Evolutionary conservation across 1,140 invertebrate genomes (phyloP).

Genomic region (Andricus grossulariae): DNA sequence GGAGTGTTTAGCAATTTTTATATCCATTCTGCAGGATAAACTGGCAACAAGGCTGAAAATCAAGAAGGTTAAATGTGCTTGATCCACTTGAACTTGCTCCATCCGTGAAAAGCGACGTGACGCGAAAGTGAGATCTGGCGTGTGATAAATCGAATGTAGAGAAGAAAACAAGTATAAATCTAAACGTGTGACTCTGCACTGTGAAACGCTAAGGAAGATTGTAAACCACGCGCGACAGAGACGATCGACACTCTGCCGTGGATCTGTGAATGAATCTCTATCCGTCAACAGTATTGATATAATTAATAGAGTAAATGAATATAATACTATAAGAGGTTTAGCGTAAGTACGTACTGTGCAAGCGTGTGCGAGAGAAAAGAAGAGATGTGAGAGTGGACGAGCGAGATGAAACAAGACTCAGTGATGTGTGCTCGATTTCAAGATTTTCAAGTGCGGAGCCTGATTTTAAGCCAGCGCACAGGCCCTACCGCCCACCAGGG

Average conservation of each 20-base stretch:
- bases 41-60: constrained; percentile 20
- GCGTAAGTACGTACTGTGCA: constrained; percentile 73
- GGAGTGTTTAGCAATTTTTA: constrained; percentile 9
- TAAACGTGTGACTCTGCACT: constrained; percentile 44
- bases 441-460: constrained; percentile 28
- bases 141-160: constrained; percentile 37
- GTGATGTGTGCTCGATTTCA: constrained; percentile 33
- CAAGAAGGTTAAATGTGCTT: constrained; percentile 14
- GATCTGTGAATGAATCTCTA: constrained; percentile 76
- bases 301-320: constrained; percentile 75
- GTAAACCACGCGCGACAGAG: constrained; percentile 62
- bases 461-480: constrained; percentile 24
- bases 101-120: background rate
- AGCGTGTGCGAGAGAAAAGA: constrained; percentile 55
- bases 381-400: constrained; percentile 36
- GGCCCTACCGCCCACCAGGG: background rate
- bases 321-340: constrained; percentile 73
- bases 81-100: constrained; percentile 23
- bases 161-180: constrained; percentile 39
- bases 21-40: constrained; percentile 15
- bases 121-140: constrained; percentile 34
- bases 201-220: constrained; percentile 41
- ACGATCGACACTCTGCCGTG: constrained; percentile 68
- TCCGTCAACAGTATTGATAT: constrained; percentile 77
- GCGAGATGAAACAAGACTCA: constrained; percentile 37